Percentiles rank a stretch among this genome's conserved stretches.
Conservation (phyloP, 2,888 invertebrate species). For the Peribatodes rhomboidaria region DNA sequence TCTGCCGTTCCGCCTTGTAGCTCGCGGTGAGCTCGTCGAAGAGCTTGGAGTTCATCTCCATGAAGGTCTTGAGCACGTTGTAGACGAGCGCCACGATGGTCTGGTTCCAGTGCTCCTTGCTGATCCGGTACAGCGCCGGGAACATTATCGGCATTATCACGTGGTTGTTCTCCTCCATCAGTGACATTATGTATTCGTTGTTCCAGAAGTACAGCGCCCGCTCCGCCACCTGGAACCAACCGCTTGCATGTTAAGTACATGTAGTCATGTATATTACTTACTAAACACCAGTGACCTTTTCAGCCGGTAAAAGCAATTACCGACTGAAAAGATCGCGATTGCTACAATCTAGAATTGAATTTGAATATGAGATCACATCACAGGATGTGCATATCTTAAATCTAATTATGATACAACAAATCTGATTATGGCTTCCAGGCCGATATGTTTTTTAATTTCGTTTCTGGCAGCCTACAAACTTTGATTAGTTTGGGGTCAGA, state of each 20-base stretch:
- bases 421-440: no score
- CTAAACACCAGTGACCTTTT: no score
- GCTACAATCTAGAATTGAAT: no score
- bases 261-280: no score
- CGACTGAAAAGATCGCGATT: no score
- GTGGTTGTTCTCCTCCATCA: slow-evolving; percentile 99
- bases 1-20: slow-evolving; percentile 99
- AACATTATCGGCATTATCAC: slow-evolving; percentile 99
- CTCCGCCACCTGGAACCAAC: slow-evolving; percentile 94
- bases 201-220: slow-evolving; percentile 99
- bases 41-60: slow-evolving; percentile 99
- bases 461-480: no score
- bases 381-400: no score
- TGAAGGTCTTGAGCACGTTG: slow-evolving; percentile 99
- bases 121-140: slow-evolving; percentile 99
- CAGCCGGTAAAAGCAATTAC: no score
- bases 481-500: no score
- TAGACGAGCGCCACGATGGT: slow-evolving; percentile 99
- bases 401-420: no score
- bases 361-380: no score
- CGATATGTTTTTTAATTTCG: no score
- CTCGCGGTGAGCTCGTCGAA: slow-evolving; percentile 99
- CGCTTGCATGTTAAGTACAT: not conserved
- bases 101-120: slow-evolving; percentile 99
- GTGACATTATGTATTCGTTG: slow-evolving; percentile 99